Evolutionary conservation across 2,888 invertebrate genomes (phyloP), one percentile per base, ranked within the genome.

Genomic region (Apotomis capreana): DNA sequence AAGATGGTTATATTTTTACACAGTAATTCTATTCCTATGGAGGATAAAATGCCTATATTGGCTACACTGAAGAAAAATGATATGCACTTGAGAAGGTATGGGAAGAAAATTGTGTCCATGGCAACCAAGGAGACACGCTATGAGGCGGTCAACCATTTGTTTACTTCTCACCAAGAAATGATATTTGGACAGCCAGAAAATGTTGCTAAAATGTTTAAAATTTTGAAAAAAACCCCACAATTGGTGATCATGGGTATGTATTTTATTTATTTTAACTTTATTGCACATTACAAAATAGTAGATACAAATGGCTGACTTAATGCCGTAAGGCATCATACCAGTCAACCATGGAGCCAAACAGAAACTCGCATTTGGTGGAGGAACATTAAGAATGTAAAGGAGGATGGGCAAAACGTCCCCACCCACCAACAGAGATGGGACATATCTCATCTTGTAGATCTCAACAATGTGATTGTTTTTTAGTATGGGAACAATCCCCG

Each of bases 1-100:
- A 95, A 95, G 79, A 94, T 97, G 94, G 90, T 97, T 74, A 95
- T 94, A 15, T 94, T 97, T 80, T 94, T 95, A 74, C 97, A 97
- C 83, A 79, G 94, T 64, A 97, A 97, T 89, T 94, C 96, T 0
- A 95, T 96, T 55, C 91, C 86, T n/a, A 89, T 93, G 78, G 95
- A 95, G 72, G 95, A 96, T 0, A 87, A 94, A 78, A 96, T 95
- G 71, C 95, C 95, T 37, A 90, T 96, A 36, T 94, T 92, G 76
- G 95, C 95, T 5, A 82, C 93, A 13, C 89, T 97, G 55, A 94
- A 94, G 75, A 95, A 95, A 78, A 94, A 95, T 77, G 94, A 96
- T 69, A 96, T 97, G 95, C 94, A 94, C 78, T 87, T 96, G 62
- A 95, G 96, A 83, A 87, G 87, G 12, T 96, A 96, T 84, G 95